phyloP scores from a whole-genome alignment of 2,888 invertebrate genomes.

The Epistrophe grossulariae region DNA sequence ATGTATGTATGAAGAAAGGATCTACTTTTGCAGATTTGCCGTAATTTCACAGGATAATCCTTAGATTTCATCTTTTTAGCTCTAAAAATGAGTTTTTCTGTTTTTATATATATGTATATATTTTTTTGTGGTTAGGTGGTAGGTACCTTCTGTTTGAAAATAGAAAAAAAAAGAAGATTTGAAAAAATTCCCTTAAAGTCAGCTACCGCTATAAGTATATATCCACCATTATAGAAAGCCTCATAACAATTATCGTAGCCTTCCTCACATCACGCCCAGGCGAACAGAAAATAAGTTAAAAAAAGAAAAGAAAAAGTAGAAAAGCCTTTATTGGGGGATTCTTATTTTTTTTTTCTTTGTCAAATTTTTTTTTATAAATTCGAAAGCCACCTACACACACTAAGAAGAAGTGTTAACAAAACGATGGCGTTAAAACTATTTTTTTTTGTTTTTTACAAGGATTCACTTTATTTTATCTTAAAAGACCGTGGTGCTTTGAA shows the following conservation, averaged over 20 bases:
- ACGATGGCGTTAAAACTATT: slow-evolving; percentile 49
- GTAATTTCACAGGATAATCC: slow-evolving; percentile 70
- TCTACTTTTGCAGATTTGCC: slow-evolving; percentile 59
- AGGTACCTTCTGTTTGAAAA: slow-evolving; percentile 3
- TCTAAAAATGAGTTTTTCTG: slow-evolving; percentile 49
- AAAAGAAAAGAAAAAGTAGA: slow-evolving; percentile 17
- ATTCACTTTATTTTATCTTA: slow-evolving; percentile 48
- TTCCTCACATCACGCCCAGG: slow-evolving; percentile 24
- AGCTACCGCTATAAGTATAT: slow-evolving; percentile 5
- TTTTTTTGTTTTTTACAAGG: slow-evolving; percentile 23
- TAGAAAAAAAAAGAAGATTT: background rate
- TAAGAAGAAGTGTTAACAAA: slow-evolving; percentile 51
- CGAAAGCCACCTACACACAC: slow-evolving; percentile 23
- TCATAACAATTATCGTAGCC: slow-evolving; percentile 63
- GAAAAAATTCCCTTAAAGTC: slow-evolving; percentile 43
- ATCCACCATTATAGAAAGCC: slow-evolving; percentile 27
- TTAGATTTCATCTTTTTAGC: slow-evolving; percentile 64
- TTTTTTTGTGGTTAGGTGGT: slow-evolving; percentile 11
- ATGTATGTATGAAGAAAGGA: slow-evolving; percentile 6
- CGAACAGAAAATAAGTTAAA: background rate
- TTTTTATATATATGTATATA: background rate
- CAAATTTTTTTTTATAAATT: slow-evolving; percentile 17
- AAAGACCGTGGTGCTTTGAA: slow-evolving; percentile 11
- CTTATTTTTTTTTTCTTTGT: slow-evolving; percentile 7
- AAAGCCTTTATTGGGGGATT: slow-evolving; percentile 41